phyloP scores from a whole-genome alignment of 2,113 vertebrate genomes.

The Lepus europaeus region DNA sequence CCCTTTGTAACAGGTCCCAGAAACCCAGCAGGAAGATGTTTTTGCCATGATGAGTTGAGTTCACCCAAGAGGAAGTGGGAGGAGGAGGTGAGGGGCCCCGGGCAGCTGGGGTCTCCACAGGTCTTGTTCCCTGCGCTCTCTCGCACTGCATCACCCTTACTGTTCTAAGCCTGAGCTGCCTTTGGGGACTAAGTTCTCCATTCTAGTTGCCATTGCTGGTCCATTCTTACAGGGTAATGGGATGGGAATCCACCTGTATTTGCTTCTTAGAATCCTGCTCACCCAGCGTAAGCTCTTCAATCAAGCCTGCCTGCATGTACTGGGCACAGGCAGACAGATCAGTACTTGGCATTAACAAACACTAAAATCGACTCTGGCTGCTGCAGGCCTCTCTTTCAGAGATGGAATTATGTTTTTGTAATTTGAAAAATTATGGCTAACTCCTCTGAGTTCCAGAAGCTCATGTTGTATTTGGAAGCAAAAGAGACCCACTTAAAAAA shows the following conservation, averaged over 20 bases:
- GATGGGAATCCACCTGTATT: too few relatives aligned
- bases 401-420: background rate
- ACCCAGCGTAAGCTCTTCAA: background rate
- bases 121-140: background rate
- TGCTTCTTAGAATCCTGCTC: background rate
- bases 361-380: background rate
- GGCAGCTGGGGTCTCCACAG: too few relatives aligned
- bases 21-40: background rate
- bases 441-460: background rate
- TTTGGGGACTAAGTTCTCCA: background rate
- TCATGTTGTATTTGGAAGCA: background rate
- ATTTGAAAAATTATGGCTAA: background rate
- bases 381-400: background rate
- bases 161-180: background rate
- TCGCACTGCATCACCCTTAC: background rate
- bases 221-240: background rate
- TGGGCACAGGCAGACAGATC: background rate
- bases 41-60: background rate
- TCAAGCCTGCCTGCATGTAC: background rate
- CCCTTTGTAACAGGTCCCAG: background rate
- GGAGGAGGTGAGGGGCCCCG: accelerated
- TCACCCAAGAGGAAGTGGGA: background rate
- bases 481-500: background rate
- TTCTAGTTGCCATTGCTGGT: background rate
- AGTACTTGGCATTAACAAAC: background rate